phyloP scores from a whole-genome alignment of 2,888 invertebrate species.

The Mellilla xanthometata region DNA sequence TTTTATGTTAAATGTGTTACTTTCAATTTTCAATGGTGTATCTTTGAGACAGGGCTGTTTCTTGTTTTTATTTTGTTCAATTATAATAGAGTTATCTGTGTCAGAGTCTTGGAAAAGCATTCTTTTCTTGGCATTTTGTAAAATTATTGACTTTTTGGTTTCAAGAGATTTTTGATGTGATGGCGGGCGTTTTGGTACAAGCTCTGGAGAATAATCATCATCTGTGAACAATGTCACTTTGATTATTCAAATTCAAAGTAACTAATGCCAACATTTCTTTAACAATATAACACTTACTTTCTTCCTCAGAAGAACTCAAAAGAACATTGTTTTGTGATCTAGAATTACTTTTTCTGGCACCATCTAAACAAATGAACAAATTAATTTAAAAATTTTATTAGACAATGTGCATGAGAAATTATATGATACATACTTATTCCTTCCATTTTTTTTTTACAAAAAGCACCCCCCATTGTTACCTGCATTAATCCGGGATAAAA shows the following conservation, averaged over 20 bases:
- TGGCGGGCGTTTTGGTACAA: slow-evolving; percentile 47
- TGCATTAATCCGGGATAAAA: no score
- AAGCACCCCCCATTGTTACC: no score
- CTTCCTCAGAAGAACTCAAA: slow-evolving; percentile 63
- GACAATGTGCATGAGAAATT: no score
- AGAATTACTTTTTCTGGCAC: slow-evolving; percentile 27
- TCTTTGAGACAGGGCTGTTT: slow-evolving; percentile 62
- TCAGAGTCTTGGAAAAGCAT: slow-evolving; percentile 66
- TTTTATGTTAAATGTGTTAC: neutral
- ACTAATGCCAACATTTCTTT: neutral
- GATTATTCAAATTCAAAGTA: neutral
- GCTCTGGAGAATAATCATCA: slow-evolving; percentile 62
- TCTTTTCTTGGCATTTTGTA: slow-evolving; percentile 59
- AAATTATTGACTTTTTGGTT: slow-evolving; percentile 42
- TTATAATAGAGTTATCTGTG: slow-evolving; percentile 67
- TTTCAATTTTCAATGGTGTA: slow-evolving; percentile 58
- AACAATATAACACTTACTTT: slow-evolving; percentile 7
- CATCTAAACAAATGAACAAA: no score
- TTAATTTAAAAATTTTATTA: no score
- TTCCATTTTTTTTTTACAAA: no score
- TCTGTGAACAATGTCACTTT: neutral
- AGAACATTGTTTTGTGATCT: slow-evolving; percentile 48
- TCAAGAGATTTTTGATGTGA: slow-evolving; percentile 39
- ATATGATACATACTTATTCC: no score
- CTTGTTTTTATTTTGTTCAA: slow-evolving; percentile 56